Percentiles rank a stretch among this genome's conserved stretches.
These are phyloP conservation scores for Notarius lentiginosus DNA, from an alignment of 2,113 vertebrate genomes.

Conservation along the genomic window DNA sequence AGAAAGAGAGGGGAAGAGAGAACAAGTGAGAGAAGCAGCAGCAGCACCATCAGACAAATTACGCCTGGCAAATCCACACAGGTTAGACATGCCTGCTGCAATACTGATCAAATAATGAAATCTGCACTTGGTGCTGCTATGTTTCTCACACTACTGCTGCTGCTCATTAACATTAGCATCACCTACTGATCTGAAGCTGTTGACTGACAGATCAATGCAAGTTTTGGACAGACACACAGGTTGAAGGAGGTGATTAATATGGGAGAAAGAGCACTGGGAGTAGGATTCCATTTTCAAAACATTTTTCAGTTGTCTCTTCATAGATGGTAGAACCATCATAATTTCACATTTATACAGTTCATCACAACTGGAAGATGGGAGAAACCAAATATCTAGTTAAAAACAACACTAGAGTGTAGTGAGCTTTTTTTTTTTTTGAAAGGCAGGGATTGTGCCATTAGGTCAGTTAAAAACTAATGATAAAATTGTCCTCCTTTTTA, in stretches of 20 bases:
- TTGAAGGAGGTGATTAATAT: constrained; percentile 10
- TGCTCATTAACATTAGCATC: constrained; percentile 33
- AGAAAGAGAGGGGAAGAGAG: constrained; percentile 29
- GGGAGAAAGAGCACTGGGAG: not conserved
- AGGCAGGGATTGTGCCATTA: not conserved
- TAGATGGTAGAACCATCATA: not conserved
- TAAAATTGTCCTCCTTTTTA: not conserved
- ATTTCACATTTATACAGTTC: constrained; percentile 9
- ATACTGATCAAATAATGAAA: constrained; percentile 44
- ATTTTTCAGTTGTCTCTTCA: not conserved
- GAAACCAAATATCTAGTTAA: not conserved
- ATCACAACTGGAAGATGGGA: not conserved
- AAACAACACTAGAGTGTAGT: not conserved
- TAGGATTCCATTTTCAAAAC: constrained; percentile 1
- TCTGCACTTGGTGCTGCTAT: constrained; percentile 30
- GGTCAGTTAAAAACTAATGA: not conserved
- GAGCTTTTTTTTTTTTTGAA: not conserved
- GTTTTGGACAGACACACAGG: not conserved
- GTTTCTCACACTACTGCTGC: constrained; percentile 20
- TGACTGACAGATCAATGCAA: not conserved
- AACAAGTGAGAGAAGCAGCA: constrained; percentile 23
- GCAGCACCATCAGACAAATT: constrained; percentile 40
- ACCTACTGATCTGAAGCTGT: not conserved
- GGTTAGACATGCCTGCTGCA: constrained; percentile 28
- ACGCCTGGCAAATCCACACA: constrained; percentile 38